phyloP scores from a whole-genome alignment of 2,797 vertebrate genomes.

The Pseudotriccus pelzelni region DNA sequence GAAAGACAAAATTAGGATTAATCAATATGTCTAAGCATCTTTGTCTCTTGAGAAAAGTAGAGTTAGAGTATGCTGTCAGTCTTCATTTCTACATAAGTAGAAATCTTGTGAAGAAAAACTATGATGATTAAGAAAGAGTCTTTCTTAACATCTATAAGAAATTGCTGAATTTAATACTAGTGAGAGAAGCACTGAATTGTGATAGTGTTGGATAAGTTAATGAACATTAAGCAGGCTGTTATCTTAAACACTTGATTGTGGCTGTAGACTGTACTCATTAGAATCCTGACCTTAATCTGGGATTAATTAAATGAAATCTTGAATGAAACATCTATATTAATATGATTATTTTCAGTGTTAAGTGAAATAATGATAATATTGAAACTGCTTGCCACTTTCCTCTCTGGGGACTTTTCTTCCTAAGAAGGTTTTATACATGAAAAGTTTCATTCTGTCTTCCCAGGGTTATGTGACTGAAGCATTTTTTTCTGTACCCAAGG shows the following conservation, averaged over 20 bases:
- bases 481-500: neutral
- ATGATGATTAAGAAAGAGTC: neutral
- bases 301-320: conserved; percentile 31
- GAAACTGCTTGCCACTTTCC: neutral
- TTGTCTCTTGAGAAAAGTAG: neutral
- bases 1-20: neutral
- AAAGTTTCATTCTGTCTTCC: neutral
- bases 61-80: neutral
- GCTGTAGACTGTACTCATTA: neutral
- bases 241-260: neutral
- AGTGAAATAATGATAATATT: conserved; percentile 14
- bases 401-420: neutral
- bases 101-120: neutral
- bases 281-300: conserved; percentile 9
- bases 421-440: neutral
- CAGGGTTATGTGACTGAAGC: neutral
- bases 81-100: neutral
- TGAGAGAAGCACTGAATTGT: neutral
- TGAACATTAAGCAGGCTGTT: neutral
- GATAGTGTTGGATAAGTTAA: neutral
- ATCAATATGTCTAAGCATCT: neutral
- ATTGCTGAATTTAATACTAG: neutral
- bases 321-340: conserved; percentile 1
- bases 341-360: neutral
- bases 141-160: neutral